Percentiles rank a stretch among this genome's conserved stretches.
These are phyloP conservation scores for Heliconius hortense DNA, from an alignment of 2,888 invertebrate species.

Conservation along the genomic window DNA sequence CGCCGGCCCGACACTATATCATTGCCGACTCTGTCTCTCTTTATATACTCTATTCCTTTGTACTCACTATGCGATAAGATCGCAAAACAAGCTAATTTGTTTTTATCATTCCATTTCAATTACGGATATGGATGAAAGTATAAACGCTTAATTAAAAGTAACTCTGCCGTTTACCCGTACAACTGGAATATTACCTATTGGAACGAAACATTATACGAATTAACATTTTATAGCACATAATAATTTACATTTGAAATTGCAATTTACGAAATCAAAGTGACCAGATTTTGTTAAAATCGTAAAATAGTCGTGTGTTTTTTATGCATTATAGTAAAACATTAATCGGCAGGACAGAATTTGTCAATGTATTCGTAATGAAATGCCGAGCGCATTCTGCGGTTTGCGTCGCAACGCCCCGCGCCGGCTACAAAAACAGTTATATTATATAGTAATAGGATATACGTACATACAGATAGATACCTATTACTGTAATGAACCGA, in stretches of 20 bases:
- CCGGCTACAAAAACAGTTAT: conserved; percentile 42
- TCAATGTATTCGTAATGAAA: conserved; percentile 68
- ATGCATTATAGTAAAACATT: conserved; percentile 60
- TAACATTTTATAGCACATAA: conserved; percentile 14
- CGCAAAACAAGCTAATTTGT: conserved; percentile 65
- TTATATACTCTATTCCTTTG: conserved; percentile 66
- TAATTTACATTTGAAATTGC: conserved; percentile 40
- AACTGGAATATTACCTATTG: neutral
- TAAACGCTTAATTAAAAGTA: neutral
- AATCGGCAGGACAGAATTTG: conserved; percentile 62
- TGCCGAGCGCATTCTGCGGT: conserved; percentile 50
- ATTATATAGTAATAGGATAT: conserved; percentile 30
- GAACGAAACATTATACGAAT: neutral
- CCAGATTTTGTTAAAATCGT: conserved; percentile 47
- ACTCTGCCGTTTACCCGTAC: neutral
- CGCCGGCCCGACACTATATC: conserved; percentile 79
- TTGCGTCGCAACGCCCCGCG: conserved; percentile 40
- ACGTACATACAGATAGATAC: neutral
- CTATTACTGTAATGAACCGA: conserved; percentile 29
- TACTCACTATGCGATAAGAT: conserved; percentile 63
- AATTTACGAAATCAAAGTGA: conserved; percentile 49
- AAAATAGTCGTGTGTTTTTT: conserved; percentile 54
- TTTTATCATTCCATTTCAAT: conserved; percentile 37
- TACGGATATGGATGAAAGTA: conserved; percentile 5
- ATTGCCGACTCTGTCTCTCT: conserved; percentile 76